These are phyloP conservation scores for Metacarcinus magister DNA, from an alignment of 2,888 invertebrate genomes.

Conservation along the genomic window DNA sequence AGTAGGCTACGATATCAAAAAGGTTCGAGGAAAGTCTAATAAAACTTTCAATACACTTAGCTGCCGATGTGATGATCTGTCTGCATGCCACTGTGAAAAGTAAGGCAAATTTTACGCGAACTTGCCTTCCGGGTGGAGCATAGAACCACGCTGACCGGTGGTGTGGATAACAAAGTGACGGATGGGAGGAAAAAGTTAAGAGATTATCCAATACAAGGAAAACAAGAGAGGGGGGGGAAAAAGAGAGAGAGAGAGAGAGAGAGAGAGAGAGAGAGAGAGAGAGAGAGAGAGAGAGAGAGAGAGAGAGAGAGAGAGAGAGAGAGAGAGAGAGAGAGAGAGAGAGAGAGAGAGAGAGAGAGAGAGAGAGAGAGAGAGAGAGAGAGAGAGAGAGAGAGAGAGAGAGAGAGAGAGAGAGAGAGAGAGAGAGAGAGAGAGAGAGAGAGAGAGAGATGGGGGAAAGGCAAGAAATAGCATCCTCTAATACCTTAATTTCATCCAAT, in stretches of 20 bases:
- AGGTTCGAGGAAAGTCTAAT: neutral
- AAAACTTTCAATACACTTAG: neutral
- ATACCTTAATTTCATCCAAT: neutral
- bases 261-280: neutral
- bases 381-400: no score
- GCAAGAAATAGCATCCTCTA: neutral
- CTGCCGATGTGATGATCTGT: neutral
- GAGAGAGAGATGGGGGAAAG: slow-evolving; percentile 9
- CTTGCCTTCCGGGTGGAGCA: neutral
- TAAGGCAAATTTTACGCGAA: neutral
- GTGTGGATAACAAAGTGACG: neutral
- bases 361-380: no score
- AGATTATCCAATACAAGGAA: neutral
- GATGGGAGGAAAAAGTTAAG: neutral
- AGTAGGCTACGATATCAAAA: neutral
- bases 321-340: no score
- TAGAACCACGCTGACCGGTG: no score
- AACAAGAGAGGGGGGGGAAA: neutral
- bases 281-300: neutral
- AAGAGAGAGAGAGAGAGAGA: neutral
- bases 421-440: slow-evolving; percentile 52
- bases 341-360: no score
- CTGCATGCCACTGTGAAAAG: neutral
- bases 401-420: neutral
- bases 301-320: no score